Percentiles rank a stretch among this genome's conserved stretches.
phyloP scores from a whole-genome alignment of 2,113 vertebrate species.

The Picathartes gymnocephalus region DNA sequence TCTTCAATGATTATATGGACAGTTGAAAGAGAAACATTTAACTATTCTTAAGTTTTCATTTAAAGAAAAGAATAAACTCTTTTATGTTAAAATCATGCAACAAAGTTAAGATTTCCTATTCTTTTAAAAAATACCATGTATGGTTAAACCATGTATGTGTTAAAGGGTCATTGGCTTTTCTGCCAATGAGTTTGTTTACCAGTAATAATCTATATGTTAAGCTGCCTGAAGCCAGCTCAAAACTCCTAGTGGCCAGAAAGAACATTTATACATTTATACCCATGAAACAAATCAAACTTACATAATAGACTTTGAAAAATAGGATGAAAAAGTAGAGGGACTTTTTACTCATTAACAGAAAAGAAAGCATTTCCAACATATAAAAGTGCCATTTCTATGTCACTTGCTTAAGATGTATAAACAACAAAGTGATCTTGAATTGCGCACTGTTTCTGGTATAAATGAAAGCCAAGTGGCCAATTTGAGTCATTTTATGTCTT shows the following conservation, averaged over 20 bases:
- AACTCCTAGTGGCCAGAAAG: neutral
- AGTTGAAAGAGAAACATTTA: neutral
- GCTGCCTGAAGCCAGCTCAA: neutral
- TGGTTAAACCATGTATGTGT: neutral
- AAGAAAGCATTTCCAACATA: neutral
- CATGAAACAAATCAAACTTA: neutral
- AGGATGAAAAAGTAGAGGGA: neutral
- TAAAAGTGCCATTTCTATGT: neutral
- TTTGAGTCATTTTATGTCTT: conserved; percentile 28
- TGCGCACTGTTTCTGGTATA: neutral
- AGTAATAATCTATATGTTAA: neutral
- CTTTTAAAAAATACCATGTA: neutral
- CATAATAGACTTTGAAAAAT: neutral
- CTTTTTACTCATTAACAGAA: neutral
- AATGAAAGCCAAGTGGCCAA: conserved; percentile 20
- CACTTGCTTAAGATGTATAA: neutral
- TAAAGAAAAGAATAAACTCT: neutral
- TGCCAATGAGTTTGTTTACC: neutral
- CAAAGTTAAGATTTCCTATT: neutral
- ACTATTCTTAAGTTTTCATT: neutral
- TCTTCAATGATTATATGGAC: neutral
- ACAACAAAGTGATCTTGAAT: neutral
- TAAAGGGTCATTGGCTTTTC: neutral
- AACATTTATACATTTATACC: neutral
- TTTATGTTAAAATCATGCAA: neutral